Percentiles rank a stretch among this genome's conserved stretches.
These are phyloP conservation scores for Pangasianodon gigas DNA, from an alignment of 2,113 vertebrate species.

Conservation along the genomic window DNA sequence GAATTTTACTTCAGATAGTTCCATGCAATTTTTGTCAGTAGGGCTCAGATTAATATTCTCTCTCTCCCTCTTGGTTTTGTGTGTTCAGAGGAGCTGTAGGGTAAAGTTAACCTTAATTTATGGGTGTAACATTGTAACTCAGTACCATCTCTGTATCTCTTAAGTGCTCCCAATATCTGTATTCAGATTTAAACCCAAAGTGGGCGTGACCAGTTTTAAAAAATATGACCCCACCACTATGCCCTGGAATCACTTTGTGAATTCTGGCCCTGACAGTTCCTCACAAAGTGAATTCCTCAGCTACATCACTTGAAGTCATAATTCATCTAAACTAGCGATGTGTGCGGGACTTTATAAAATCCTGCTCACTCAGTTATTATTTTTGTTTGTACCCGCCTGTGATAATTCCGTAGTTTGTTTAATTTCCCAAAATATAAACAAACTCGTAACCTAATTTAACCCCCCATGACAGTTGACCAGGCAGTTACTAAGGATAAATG, in stretches of 20 bases:
- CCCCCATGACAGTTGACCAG: neutral
- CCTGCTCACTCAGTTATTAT: neutral
- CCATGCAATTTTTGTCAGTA: neutral
- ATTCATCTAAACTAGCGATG: neutral
- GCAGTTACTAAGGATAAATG: neutral
- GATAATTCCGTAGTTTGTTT: neutral
- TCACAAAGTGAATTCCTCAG: no score
- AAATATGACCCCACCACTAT: neutral
- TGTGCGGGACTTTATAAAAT: neutral
- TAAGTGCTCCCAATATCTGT: neutral
- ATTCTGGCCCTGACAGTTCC: neutral
- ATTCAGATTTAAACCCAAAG: neutral
- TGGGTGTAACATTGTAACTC: neutral
- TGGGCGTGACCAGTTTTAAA: neutral
- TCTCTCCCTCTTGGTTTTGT: conserved; percentile 58
- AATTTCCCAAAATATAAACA: neutral
- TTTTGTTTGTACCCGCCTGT: neutral
- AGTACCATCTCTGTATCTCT: neutral
- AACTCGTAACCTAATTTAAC: neutral
- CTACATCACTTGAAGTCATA: neutral
- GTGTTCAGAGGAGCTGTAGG: conserved; percentile 61
- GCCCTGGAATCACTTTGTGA: neutral
- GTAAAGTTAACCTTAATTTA: conserved; percentile 47
- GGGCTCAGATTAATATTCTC: conserved; percentile 44
- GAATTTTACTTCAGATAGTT: conserved; percentile 18